Evolutionary conservation across 2,113 vertebrate genomes (phyloP), one percentile per base, ranked within the genome.

Genomic region (Cyprinodon variegatus): DNA sequence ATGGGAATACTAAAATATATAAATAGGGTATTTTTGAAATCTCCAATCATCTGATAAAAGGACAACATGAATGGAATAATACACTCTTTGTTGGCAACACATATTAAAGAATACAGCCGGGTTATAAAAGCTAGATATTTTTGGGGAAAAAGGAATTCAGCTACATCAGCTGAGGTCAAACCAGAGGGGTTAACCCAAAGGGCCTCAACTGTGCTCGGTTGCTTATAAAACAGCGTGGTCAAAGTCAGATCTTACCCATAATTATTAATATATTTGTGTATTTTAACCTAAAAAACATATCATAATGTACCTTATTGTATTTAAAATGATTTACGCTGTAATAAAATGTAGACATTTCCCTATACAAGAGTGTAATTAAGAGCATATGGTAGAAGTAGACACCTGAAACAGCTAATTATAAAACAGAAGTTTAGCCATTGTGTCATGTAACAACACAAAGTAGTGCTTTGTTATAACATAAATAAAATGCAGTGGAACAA

Each of bases 11-110:
- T 74, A 86, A 79, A 80, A 75, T 8, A 59, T 46, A 7, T 12
- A 40, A 57, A 57, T 43, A 48, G 77, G 76, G 75, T 88, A 78
- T 87, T 85, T 79, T 79, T 4, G 73, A 82, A 85, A 64, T 76
- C 77, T 68, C 41, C 70, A 71, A 79, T 81, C 70, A 72, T 66
- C 38, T 12, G 3, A 59, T 75, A 71, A 11, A 53, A 41, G 41
- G 70, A 2, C 0, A 0, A 1, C 10, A 53, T 7, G 8, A 53
- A 14, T 20, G 17, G 7, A 7, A 53, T 53, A 17, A 53, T 20
- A 53, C 1, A 53, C 48, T 53, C 15, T 53, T 20, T 53, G 43
- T 6, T 53, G 5, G 48, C 17, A 53, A 53, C 48, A 20, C 15
- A 53, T 53, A 53, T 53, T 53, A 8, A 17, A 20, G 17, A 53